Base-by-base conservation (phyloP, 2,113 vertebrate genomes). In the Gadus chalcogrammus region DNA sequence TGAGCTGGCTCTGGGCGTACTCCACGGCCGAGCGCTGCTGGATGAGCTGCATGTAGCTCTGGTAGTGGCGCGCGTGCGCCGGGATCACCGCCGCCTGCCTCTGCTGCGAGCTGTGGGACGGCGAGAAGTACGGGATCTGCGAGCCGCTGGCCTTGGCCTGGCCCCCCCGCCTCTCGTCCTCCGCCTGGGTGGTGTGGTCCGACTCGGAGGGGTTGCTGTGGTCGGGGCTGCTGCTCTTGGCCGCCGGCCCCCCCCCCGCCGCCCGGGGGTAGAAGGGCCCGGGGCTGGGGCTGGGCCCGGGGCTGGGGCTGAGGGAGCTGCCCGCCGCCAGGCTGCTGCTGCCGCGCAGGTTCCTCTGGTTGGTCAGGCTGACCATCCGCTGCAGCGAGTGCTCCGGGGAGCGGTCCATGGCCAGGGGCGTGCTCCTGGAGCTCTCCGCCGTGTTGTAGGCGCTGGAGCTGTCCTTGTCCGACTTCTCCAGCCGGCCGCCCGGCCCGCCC, bases 381-480 rank as follows among this genome's bases (percentile, higher is more conserved):
- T 97, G 95, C 11, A 99, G 94, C 1, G 97, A 97, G 72, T 93
- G 96, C 75, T 98, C 94, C 0, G 96, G 94, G 15, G 97, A 98
- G 35, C 91, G 92, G 79, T 97, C 95, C 85, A 96, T 91, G 0
- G 93, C 94, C 24, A 97, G 84, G 0, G 96, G 96, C 0, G 95
- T 96, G 79, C 95, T 98, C 71, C 97, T 92, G 56, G 95, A 97
- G 82, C 96, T 99, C 83, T 99, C 97, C 0, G 97, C 96, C 0
- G 96, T 99, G 85, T 98, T 99, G 77, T 99, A 98, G 22, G 96
- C 96, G 4, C 97, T 99, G 24, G 97, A 98, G 75, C 95, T 98
- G 88, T 99, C 97, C 80, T 98, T 99, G 89, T 99, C 97, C 0
- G 95, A 99, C 85, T 95, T 96, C 78, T 97, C 97, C 4, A 94